Base-by-base conservation (phyloP, 2,113 vertebrate species). In the Chascanopsetta lugubris region DNA sequence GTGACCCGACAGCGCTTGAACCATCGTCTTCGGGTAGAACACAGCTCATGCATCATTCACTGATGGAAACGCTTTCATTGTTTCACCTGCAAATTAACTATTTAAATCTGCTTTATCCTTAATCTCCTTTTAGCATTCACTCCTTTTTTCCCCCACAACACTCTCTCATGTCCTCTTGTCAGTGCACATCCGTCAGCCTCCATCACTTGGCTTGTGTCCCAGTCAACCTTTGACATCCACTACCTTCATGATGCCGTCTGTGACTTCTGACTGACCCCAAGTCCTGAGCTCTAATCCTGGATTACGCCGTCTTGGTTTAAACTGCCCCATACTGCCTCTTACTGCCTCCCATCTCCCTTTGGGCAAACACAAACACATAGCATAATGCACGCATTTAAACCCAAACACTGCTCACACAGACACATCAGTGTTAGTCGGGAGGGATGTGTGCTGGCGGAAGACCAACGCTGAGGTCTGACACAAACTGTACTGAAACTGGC, bases 251-350 rank as follows among this genome's bases (percentile, higher is more conserved):
- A 50, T 71, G 46, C 55, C 51, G 69, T 72, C 70, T 69, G 71
- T 53, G 88, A 88, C 85, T 84, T 63, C 55, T 76, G 71, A 20
- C 45, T 85, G 89, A 91, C 87, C 85, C 82, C 25, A 9, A 55
- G 59, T 83, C 69, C 79, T 85, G 73, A 79, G 62, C 60, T 79
- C 42, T 92, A 91, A 90, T 89, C 85, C 83, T 67, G 80, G 85
- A 91, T 92, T 89, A 89, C 69, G 61, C 49, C 45, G 48, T 58
- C 67, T 64, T 56, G 72, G 68, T 80, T 67, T 77, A 72, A 80
- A 77, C 64, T 67, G 54, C 21, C 63, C 61, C 59, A 65, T 59
- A 15, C 45, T 54, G 27, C 59, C 60, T 82, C 61, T 69, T 53
- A 73, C 8, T 18, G 71, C 46, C 26, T 64, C n/a, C 51, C 20